These are phyloP conservation scores for Mystacornis crossleyi DNA, from an alignment of 2,113 vertebrate species.

Conservation along the genomic window DNA sequence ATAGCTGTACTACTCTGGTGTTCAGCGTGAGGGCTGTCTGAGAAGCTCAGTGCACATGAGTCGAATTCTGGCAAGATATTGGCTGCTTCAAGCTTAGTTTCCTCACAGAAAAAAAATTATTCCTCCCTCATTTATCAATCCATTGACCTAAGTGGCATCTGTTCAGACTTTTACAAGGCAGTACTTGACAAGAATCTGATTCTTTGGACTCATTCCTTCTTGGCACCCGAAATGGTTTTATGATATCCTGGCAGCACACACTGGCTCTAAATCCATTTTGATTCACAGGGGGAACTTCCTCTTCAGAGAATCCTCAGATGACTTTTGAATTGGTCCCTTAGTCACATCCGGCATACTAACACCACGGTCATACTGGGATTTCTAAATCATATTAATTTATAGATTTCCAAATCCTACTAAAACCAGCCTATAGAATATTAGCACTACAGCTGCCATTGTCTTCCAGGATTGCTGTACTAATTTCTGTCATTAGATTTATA, in stretches of 20 bases:
- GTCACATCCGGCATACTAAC: not conserved
- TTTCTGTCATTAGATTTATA: not conserved
- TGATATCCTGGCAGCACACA: not conserved
- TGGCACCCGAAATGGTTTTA: not conserved
- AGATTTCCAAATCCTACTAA: not conserved
- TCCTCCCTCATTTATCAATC: not conserved
- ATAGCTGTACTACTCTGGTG: not conserved
- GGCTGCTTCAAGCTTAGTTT: not conserved
- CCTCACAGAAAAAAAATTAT: not conserved
- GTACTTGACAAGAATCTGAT: not conserved
- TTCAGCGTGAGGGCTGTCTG: not conserved
- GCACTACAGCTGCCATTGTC: not conserved
- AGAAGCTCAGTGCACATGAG: not conserved
- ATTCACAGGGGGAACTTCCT: not conserved
- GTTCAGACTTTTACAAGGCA: not conserved
- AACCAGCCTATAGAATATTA: not conserved
- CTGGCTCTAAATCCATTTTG: not conserved
- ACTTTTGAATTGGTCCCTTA: not conserved
- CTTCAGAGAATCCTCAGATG: not conserved
- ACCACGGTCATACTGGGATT: not conserved
- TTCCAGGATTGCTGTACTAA: not conserved
- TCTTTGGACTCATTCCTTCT: not conserved
- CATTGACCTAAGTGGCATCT: not conserved
- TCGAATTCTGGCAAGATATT: not conserved
- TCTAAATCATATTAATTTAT: not conserved